phyloP scores from a whole-genome alignment of 1,140 invertebrate genomes.

The Anastrepha obliqua region DNA sequence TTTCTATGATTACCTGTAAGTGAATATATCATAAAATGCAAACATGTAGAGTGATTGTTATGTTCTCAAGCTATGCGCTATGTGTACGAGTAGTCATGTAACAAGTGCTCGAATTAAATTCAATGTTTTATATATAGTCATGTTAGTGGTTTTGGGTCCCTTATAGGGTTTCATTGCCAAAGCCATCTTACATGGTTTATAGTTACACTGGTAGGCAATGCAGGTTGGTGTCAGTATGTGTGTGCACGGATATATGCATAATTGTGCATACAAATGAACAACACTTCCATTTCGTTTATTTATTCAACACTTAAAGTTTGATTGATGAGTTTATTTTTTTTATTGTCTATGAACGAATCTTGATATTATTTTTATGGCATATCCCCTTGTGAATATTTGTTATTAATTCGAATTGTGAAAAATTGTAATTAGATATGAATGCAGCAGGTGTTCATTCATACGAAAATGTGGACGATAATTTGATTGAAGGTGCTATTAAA shows the following conservation, averaged over 20 bases:
- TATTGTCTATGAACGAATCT: too few relatives aligned
- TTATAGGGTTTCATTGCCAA: conserved; percentile 33
- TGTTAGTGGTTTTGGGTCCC: conserved; percentile 3
- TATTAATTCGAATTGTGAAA: too few relatives aligned
- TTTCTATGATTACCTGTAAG: not conserved
- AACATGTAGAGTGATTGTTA: not conserved
- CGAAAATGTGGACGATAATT: too few relatives aligned
- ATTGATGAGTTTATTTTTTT: not conserved
- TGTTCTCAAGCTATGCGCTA: not conserved
- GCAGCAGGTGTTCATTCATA: too few relatives aligned
- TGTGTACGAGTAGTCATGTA: not conserved
- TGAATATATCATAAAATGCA: not conserved
- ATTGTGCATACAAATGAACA: not conserved
- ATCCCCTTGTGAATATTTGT: too few relatives aligned
- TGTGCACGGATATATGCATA: not conserved
- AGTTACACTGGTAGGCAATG: not conserved
- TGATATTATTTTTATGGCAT: too few relatives aligned
- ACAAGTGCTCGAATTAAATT: conserved; percentile 8
- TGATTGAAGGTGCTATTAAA: too few relatives aligned
- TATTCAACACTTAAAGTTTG: conserved; percentile 6
- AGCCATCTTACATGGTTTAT: not conserved
- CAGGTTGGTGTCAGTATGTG: not conserved
- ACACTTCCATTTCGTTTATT: conserved; percentile 1
- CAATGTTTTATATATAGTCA: not conserved
- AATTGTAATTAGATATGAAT: too few relatives aligned